A percentile compares a stretch with the other conserved stretches of the same genome.
Conservation (phyloP, 1,140 invertebrate genomes). For the Rhagoletis zephyria region DNA sequence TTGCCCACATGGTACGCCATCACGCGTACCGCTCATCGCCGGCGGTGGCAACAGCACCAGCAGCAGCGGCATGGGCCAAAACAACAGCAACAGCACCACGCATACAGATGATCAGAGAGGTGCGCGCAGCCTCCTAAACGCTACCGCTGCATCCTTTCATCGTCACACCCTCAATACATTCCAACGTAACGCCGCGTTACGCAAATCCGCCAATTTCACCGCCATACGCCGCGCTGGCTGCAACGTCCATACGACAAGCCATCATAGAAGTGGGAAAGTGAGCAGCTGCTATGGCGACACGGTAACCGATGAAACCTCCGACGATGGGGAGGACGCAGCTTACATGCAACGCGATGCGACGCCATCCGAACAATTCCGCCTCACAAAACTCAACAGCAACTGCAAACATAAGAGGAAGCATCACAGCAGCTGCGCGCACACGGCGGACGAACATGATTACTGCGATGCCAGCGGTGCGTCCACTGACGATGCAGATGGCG, state of each 20-base stretch:
- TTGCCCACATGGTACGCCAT: slow-evolving; percentile 81
- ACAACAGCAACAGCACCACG: neutral
- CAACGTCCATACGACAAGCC: slow-evolving; percentile 37
- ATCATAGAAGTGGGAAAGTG: neutral
- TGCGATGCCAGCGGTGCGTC: neutral
- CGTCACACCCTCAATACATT: slow-evolving; percentile 65
- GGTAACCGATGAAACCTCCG: slow-evolving; percentile 65
- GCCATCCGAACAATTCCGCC: neutral
- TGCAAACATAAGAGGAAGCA: neutral
- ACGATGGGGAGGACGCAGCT: slow-evolving; percentile 65
- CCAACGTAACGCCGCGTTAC: slow-evolving; percentile 52
- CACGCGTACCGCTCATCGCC: slow-evolving; percentile 79
- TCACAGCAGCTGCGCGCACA: slow-evolving; percentile 10
- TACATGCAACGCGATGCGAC: slow-evolving; percentile 60
- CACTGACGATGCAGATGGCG: slow-evolving; percentile 56
- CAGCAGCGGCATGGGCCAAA: neutral
- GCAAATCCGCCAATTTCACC: slow-evolving; percentile 61
- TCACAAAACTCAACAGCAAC: neutral
- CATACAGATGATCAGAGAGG: neutral
- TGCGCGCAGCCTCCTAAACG: slow-evolving; percentile 60
- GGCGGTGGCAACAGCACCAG: neutral
- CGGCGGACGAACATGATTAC: slow-evolving; percentile 39
- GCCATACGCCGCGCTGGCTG: slow-evolving; percentile 49
- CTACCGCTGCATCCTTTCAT: slow-evolving; percentile 65
- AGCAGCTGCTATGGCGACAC: slow-evolving; percentile 62